Evolutionary conservation across 92 coral and sea anemone genomes (phyloP), one percentile per base, ranked within the genome.

Genomic region (Isaurus tuberculatus): DNA sequence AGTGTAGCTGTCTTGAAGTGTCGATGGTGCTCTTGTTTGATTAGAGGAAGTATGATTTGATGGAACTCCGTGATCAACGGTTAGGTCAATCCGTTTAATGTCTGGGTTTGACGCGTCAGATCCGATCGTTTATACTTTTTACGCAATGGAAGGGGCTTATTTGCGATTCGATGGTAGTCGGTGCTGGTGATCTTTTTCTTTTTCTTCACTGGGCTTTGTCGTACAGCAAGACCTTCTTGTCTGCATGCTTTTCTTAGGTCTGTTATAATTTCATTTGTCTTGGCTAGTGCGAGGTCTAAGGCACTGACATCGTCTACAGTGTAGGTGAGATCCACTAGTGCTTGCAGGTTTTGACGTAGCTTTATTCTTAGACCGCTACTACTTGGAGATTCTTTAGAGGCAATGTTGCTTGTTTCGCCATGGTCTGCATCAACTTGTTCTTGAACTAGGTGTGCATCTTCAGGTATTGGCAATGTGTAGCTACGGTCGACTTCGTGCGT

Each of bases 1-100:
- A 53, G 23, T 53, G 8, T 17, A 16, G 61, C 61, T 53, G 61
- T 53, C 61, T 16, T 53, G 61, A 53, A 16, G 23, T 53, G 61
- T 53, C 61, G 61, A 53, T 19, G 61, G 61, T 53, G 61, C 61
- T 53, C 61, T 53, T 53, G 61, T 53, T 53, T 53, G 61, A 53
- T 19, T 53, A 20, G 61, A 0, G 61, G 25, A 4, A 53, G 27
- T 53, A 53, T 2, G 0, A 4, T 53, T 53, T 53, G 61, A 53
- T 20, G 8, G 61, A 53, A 19, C 23, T 53, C 22, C 23, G 8
- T 53, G 23, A 53, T 19, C 23, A 53, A 19, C 61, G 7, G 61
- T 53, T 20, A 53, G 61, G 61, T 53, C 61, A n/a, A 53, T 53
- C 61, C n/a, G 26, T 17, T 19, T 19, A 53, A 53, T 19, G 25